Base-by-base conservation (phyloP, 2,113 vertebrate species). In the Mastomys natalensis region DNA sequence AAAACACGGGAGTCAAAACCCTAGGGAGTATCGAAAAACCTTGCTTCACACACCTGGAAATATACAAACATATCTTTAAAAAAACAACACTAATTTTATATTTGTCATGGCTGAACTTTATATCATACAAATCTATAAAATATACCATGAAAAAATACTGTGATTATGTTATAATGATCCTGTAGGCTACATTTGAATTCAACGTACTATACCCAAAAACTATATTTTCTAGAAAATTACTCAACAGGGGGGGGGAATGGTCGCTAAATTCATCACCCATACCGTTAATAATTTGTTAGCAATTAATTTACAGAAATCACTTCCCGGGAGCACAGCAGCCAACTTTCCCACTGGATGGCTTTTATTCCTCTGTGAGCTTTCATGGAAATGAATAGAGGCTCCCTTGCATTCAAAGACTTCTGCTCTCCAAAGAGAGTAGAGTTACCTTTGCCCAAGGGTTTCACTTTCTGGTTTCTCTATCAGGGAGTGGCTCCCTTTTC, bases 361-460 rank as follows among this genome's bases (percentile, higher is more conserved):
- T 97, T 94, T 93, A 90, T 87, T 95, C 82, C 89, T 55, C 51
- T 48, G 29, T 89, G 68, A 73, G 80, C 72, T 81, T 94, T 95
- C 45, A 91, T 85, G 82, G 72, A 22, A 94, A 76, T 77, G 74
- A 98, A 93, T 76, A 60, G 68, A 95, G 43, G n/a, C 70, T 84
- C 78, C 78, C 86, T 97, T 92, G 58, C 64, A 92, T 91, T 97
- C 29, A 91, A 87, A 97, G 88, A 96, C 91, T 93, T 95, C 19
- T 84, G 80, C 62, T 97, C 98, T 98, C 93, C 93, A 97, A 86
- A 84, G 68, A 90, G 89, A 97, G 40, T 91, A 97, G 94, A 80
- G 81, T 93, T 96, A 97, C 96, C 82, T 97, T 55, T 78, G 37
- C 45, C 94, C 82, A 85, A 96, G 34, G 97, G 43, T 77, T 94